Conservation (phyloP, 2,113 vertebrate genomes). For the Miniopterus natalensis region DNA sequence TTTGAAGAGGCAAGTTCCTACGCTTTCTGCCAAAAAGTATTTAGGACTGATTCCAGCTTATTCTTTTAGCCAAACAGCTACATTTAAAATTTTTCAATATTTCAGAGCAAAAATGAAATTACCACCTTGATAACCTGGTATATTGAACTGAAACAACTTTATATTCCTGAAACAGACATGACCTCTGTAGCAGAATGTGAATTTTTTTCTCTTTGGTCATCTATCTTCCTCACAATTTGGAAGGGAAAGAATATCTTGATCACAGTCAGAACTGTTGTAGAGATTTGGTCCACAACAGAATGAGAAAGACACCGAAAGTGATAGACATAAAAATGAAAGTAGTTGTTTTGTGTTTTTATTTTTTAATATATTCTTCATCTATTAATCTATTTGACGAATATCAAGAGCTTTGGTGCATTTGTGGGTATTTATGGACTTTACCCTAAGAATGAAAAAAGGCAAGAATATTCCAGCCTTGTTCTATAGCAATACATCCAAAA, state of each 20-base stretch:
- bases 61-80: constrained; percentile 81
- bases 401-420: neutral
- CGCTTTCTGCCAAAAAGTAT: constrained; percentile 83
- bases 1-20: constrained; percentile 77
- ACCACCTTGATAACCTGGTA: constrained; percentile 34
- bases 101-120: constrained; percentile 70
- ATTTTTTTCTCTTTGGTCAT: neutral
- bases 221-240: neutral
- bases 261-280: neutral
- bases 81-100: constrained; percentile 72
- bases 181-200: neutral
- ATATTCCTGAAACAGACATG: neutral
- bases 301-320: neutral
- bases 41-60: constrained; percentile 85
- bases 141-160: constrained; percentile 54
- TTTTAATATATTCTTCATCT: neutral
- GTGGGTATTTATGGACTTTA: neutral
- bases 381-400: neutral
- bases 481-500: neutral
- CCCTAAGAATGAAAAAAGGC: neutral
- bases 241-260: neutral
- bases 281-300: neutral
- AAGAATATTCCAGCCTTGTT: neutral
- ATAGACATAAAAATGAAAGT: neutral
- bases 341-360: neutral